A percentile compares a stretch with the other conserved stretches of the same genome.
These are phyloP conservation scores for Rostratula benghalensis DNA, from an alignment of 2,113 vertebrate genomes.

Conservation along the genomic window DNA sequence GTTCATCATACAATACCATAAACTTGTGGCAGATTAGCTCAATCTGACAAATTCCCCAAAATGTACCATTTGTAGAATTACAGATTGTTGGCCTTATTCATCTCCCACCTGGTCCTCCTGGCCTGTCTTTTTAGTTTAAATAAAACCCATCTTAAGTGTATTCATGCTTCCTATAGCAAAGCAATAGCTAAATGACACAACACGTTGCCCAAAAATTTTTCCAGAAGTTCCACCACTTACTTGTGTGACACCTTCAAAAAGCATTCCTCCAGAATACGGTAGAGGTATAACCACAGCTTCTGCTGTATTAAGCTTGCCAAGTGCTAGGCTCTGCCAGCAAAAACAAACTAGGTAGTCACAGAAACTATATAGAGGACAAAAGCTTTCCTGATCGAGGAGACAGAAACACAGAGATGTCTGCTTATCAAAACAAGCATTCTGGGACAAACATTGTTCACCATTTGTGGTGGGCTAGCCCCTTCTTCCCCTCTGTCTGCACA, in stretches of 20 bases:
- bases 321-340: neutral
- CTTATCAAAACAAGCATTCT: neutral
- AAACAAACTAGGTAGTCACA: neutral
- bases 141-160: neutral
- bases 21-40: neutral
- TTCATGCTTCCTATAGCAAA: neutral
- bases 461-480: neutral
- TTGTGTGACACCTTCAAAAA: neutral
- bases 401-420: neutral
- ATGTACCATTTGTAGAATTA: neutral
- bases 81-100: neutral
- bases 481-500: neutral
- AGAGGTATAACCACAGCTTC: neutral
- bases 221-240: neutral
- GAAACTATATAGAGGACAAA: neutral
- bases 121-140: neutral
- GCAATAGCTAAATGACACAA: neutral
- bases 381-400: neutral
- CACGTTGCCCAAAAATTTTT: neutral
- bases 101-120: neutral
- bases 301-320: neutral
- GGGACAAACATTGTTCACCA: rapidly evolving
- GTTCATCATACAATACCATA: neutral
- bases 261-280: neutral
- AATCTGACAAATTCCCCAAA: neutral